Conservation (phyloP, 2,113 vertebrate species). For the Leiothrix lutea region DNA sequence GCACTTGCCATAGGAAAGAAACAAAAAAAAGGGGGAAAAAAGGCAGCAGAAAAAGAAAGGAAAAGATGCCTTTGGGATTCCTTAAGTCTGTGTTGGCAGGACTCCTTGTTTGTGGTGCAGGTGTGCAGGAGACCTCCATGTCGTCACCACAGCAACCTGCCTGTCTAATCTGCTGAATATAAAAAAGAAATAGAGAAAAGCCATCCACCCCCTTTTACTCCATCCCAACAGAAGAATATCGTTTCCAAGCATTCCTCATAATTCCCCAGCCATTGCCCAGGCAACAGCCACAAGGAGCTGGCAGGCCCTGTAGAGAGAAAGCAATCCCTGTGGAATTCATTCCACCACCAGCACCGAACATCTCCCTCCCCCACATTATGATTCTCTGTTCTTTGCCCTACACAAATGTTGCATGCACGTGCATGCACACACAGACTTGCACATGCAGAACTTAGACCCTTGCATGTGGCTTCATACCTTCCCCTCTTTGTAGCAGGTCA, state of each 20-base stretch:
- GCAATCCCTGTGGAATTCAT: slow-evolving; percentile 53
- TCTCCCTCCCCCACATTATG: neutral
- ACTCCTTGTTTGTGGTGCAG: slow-evolving; percentile 70
- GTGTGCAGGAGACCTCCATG: slow-evolving; percentile 74
- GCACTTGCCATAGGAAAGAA: slow-evolving; percentile 21
- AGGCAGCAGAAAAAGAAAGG: too few relatives aligned
- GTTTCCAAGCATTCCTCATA: slow-evolving; percentile 78
- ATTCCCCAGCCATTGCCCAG: slow-evolving; percentile 77
- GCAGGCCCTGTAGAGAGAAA: slow-evolving; percentile 51
- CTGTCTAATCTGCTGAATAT: slow-evolving; percentile 80
- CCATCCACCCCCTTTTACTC: slow-evolving; percentile 77
- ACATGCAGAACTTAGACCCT: neutral
- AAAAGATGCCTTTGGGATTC: slow-evolving; percentile 23
- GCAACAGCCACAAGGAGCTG: slow-evolving; percentile 78
- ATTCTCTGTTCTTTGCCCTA: neutral
- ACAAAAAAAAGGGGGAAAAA: too few relatives aligned
- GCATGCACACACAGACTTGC: neutral
- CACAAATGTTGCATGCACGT: neutral
- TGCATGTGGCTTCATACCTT: neutral
- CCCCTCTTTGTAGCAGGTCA: neutral
- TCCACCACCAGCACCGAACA: neutral
- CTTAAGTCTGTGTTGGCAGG: slow-evolving; percentile 46
- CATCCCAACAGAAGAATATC: slow-evolving; percentile 73
- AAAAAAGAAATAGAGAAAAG: slow-evolving; percentile 76
- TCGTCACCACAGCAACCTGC: slow-evolving; percentile 80